Base-by-base conservation (phyloP, 2,888 invertebrate species). In the Falcaria lacertinaria region DNA sequence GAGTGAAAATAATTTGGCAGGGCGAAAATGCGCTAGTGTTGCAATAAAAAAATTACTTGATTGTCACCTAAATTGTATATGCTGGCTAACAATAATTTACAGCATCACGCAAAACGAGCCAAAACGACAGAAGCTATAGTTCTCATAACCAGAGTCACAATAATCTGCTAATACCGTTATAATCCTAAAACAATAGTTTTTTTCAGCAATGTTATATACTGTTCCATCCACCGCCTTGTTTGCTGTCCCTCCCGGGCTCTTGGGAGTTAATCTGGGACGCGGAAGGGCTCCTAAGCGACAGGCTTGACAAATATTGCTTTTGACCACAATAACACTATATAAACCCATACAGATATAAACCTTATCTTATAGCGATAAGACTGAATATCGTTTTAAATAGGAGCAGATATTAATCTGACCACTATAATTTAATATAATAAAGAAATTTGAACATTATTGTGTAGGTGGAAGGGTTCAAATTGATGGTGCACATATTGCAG, bases 231-330 rank as follows among this genome's bases (percentile, higher is more conserved):
- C 39, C 39, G 33, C 13, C 50, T 63, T 60, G 65, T 72, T 64
- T 78, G 69, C 60, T 44, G 42, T 57, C 74, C 36, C 47, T 80
- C 53, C 61, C 50, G 51, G 44, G 33, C 57, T 69, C 57, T 55
- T 35, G 57, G 66, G 70, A 69, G 60, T 52, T 74, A 78, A 76
- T 72, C 71, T 64, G 45, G 63, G 70, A 80, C 72, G 76, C 83
- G 83, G 83, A 83, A 83, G 82, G 83, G 82, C 79, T 80, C 57
- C 47, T 50, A 74, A 80, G 80, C 74, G 76, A 74, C 78, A 75
- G 83, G 80, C 82, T 80, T 74, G 78, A 54, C 59, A 58, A 69
- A 66, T 61, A 60, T 62, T 63, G 57, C 60, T 62, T 47, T 57
- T 68, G 55, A 55, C 54, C 53, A 45, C 53, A 47, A 37, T n/a